phyloP scores from a whole-genome alignment of 2,113 vertebrate species.

The Gavia stellata region DNA sequence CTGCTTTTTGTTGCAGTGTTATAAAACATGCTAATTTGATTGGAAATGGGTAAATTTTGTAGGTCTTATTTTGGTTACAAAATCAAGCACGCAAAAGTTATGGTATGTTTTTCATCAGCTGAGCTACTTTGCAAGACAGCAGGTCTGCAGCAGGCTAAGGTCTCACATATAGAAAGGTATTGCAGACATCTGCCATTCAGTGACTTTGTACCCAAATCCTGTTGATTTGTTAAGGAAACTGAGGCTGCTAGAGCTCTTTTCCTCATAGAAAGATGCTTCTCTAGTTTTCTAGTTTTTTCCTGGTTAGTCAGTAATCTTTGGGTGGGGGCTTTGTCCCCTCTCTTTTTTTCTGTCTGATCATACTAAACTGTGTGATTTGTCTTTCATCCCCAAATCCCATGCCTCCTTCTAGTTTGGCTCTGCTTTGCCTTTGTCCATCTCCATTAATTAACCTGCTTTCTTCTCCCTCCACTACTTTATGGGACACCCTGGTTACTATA shows the following conservation, averaged over 20 bases:
- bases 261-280: background rate
- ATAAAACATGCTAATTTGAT: background rate
- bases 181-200: background rate
- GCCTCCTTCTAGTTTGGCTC: background rate
- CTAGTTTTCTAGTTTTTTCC: background rate
- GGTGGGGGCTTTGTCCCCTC: rapidly evolving
- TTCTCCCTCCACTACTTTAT: background rate
- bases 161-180: background rate
- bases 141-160: background rate
- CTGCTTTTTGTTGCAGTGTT: background rate
- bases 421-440: background rate
- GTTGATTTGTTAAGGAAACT: too few species aligned
- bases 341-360: rapidly evolving
- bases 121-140: background rate
- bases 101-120: background rate
- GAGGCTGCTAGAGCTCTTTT: background rate
- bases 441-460: background rate
- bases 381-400: background rate
- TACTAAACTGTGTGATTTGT: background rate
- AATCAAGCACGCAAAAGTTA: background rate
- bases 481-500: background rate
- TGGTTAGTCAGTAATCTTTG: background rate
- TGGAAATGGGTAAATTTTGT: background rate
- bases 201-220: background rate
- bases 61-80: background rate